Evolutionary conservation across 2,113 vertebrate genomes (phyloP).

Genomic region (Garra rufa): DNA sequence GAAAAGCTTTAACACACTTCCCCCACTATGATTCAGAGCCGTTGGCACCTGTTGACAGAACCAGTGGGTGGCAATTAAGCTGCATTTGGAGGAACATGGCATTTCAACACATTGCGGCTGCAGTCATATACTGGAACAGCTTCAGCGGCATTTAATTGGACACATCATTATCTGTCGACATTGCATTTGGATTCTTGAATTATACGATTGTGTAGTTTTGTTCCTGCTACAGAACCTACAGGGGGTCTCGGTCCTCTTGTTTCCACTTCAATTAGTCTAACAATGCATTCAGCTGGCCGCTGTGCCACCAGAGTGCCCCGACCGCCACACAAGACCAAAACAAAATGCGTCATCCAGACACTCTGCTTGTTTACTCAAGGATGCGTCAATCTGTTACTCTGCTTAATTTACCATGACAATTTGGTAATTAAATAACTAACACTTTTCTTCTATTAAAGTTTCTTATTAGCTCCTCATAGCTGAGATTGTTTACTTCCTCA

Average conservation of each 20-base stretch:
- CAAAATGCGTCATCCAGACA: conserved; percentile 2
- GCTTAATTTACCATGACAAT: neutral
- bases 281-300: neutral
- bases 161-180: conserved; percentile 40
- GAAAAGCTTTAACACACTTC: conserved; percentile 31
- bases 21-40: conserved; percentile 28
- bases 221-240: neutral
- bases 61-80: conserved; percentile 45
- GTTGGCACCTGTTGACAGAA: conserved; percentile 43
- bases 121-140: conserved; percentile 19
- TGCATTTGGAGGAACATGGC: conserved; percentile 30
- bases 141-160: conserved; percentile 36
- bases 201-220: conserved; percentile 8
- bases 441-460: neutral
- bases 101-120: conserved; percentile 25
- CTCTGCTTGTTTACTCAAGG: neutral
- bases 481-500: neutral
- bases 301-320: neutral
- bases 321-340: neutral
- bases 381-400: neutral
- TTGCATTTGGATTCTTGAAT: conserved; percentile 28
- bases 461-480: neutral
- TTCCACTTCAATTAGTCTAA: conserved; percentile 25
- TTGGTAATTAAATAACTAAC: neutral
- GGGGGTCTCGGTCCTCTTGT: neutral